Conservation (phyloP, 2,797 vertebrate genomes). For the Ibycter americanus region DNA sequence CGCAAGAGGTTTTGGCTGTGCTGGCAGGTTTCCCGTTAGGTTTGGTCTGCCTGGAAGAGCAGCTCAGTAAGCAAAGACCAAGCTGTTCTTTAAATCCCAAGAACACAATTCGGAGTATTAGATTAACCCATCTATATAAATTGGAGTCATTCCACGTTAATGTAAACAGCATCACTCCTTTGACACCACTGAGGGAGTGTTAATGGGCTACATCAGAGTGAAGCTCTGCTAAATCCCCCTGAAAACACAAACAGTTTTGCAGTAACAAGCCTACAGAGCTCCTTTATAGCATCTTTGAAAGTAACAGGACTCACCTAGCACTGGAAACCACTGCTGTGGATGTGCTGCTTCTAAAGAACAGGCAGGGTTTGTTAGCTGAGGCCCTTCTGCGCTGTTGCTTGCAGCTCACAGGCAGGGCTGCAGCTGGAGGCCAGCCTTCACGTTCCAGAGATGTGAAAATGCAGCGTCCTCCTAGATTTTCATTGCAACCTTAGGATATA, state of each 20-base stretch:
- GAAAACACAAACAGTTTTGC: background rate
- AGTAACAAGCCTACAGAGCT: background rate
- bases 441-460: background rate
- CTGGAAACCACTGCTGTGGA: background rate
- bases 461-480: background rate
- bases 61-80: background rate
- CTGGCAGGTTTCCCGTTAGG: background rate
- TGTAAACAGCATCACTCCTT: background rate
- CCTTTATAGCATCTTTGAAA: background rate
- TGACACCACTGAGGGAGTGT: background rate
- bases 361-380: background rate
- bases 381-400: background rate
- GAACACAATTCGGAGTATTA: background rate
- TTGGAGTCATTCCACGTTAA: background rate
- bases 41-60: background rate
- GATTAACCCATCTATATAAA: background rate
- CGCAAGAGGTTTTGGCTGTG: background rate
- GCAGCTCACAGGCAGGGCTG: background rate
- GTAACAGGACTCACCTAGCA: rapidly evolving
- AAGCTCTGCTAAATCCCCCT: background rate
- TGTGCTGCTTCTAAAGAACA: background rate
- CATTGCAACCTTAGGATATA: background rate
- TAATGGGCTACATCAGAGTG: background rate
- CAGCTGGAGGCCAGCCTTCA: background rate
- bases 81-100: background rate